Conservation (phyloP, 2,888 invertebrate genomes). For the Lasioglossum lativentre region DNA sequence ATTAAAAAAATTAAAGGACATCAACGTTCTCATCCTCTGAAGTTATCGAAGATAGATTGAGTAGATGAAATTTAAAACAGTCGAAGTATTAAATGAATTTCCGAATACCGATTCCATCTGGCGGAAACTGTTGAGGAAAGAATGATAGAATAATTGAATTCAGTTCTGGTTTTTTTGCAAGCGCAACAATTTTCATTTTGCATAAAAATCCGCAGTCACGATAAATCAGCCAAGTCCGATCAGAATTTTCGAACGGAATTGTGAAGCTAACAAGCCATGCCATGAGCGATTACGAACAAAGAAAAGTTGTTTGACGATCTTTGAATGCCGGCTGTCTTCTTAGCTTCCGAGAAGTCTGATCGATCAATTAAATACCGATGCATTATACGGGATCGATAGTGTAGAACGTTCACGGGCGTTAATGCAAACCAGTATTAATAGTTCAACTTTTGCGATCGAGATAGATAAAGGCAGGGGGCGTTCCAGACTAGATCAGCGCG, state of each 20-base stretch:
- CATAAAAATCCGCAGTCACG: not conserved
- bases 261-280: not conserved
- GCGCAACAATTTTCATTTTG: not conserved
- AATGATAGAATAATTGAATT: not conserved
- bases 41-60: no score
- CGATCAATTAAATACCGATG: conserved; percentile 9
- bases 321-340: not conserved
- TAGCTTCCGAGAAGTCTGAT: conserved; percentile 12
- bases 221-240: not conserved
- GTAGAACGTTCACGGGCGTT: not conserved
- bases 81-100: not conserved
- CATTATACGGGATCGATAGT: not conserved
- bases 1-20: not conserved
- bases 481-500: not conserved
- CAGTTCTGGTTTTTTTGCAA: not conserved
- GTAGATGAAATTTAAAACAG: not conserved
- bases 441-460: conserved; percentile 26
- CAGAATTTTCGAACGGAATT: not conserved
- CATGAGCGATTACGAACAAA: not conserved
- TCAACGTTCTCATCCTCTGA: not conserved
- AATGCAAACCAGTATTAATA: conserved; percentile 38
- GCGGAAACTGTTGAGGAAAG: not conserved
- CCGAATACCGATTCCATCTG: no score
- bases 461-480: not conserved
- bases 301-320: not conserved